These are phyloP conservation scores for Sternarchorhynchus goeldii DNA, from an alignment of 2,797 vertebrate genomes.

Conservation along the genomic window DNA sequence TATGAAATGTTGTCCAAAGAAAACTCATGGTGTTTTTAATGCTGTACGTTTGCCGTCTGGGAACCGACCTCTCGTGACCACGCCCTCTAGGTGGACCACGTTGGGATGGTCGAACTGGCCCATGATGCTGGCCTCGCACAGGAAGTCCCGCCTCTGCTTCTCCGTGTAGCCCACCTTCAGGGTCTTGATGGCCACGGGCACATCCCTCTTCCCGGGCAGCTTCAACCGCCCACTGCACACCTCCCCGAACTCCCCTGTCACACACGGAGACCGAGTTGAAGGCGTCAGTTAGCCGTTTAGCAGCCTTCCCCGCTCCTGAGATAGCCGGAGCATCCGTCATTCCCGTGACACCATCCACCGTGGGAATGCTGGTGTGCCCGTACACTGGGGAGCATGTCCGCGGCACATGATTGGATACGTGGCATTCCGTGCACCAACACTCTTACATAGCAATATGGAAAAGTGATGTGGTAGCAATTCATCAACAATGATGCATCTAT, in stretches of 20 bases:
- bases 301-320: slow-evolving; percentile 14
- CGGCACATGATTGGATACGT: slow-evolving; percentile 69
- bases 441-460: slow-evolving; percentile 67
- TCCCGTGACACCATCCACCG: slow-evolving; percentile 62
- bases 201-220: slow-evolving; percentile 93
- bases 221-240: slow-evolving; percentile 96
- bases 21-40: background rate
- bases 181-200: slow-evolving; percentile 95
- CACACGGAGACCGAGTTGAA: slow-evolving; percentile 34
- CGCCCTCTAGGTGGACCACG: slow-evolving; percentile 95
- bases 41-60: background rate
- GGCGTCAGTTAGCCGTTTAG: slow-evolving; percentile 48
- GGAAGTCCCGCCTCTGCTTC: slow-evolving; percentile 95
- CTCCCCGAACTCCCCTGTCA: slow-evolving; percentile 95
- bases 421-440: slow-evolving; percentile 63
- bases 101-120: slow-evolving; percentile 99
- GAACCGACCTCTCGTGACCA: slow-evolving; percentile 90
- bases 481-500: slow-evolving; percentile 61
- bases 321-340: slow-evolving; percentile 63
- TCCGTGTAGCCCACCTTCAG: slow-evolving; percentile 97
- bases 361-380: slow-evolving; percentile 69
- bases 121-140: slow-evolving; percentile 99
- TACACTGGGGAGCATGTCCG: slow-evolving; percentile 65
- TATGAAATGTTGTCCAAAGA: background rate
- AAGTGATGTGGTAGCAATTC: slow-evolving; percentile 73